Base-by-base conservation (phyloP, 2,888 invertebrate species). In the Ectemnius continuus region DNA sequence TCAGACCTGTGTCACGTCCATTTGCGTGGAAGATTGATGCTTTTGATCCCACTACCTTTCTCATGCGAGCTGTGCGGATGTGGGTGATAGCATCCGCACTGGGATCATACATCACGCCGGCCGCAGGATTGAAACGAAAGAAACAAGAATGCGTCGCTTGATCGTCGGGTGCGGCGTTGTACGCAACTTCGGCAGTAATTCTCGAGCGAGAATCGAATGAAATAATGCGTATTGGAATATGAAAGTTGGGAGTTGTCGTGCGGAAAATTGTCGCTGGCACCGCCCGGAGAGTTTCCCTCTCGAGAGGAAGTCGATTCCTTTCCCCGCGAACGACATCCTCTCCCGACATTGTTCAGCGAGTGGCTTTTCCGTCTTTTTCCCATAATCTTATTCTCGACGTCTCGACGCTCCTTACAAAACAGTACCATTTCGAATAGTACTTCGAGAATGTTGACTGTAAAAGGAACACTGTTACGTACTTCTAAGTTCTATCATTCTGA, bases 241-340 rank as follows among this genome's bases (percentile, higher is more conserved):
- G 67, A 68, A 56, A 66, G 61, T 36, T 61, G 65, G 67, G 75
- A 68, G 76, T 69, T 79, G 74, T 77, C 76, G 84, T 79, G 82
- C 73, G 63, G 82, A 81, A 82, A 80, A 81, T 81, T 77, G 70
- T 58, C 61, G 66, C 64, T 65, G 52, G 68, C 66, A 58, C 61
- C 36, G 63, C 58, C 36, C 36, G 61, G 62, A 73, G 71, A 70
- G 69, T 82, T 81, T 81, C 80, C 80, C 83, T 81, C 74, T 73
- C 71, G n/a, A 46, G 64, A 52, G 52, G 74, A 80, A 74, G 72
- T 18, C 66, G 80, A 82, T 76, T 62, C 76, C 73, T 76, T 74
- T 70, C 76, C 67, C 74, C 61, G 82, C 68, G 73, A 78, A 79
- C 61, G 56, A 26, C 76, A 64, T 65, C 71, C 61, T 62, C 36